phyloP scores from a whole-genome alignment of 2,888 invertebrate genomes.

The Cosmia pyralina region DNA sequence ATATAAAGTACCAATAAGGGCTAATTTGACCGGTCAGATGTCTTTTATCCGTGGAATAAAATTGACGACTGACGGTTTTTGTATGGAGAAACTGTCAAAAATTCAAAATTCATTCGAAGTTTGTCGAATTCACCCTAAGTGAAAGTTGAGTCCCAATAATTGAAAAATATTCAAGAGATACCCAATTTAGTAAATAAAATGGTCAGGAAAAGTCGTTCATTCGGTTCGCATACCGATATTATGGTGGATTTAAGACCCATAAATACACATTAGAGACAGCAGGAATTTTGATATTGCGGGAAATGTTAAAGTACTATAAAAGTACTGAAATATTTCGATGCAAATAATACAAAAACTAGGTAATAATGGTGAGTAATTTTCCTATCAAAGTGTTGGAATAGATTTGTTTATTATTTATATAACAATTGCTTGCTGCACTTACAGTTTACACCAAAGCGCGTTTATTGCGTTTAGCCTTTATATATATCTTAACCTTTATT shows the following conservation, averaged over 20 bases:
- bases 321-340: neutral
- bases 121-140: too few relatives aligned
- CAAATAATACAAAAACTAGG: neutral
- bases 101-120: too few relatives aligned
- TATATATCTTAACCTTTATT: neutral
- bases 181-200: slow-evolving; percentile 41
- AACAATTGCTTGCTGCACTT: too few relatives aligned
- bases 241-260: slow-evolving; percentile 37
- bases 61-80: too few relatives aligned
- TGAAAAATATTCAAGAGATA: slow-evolving; percentile 24
- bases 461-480: too few relatives aligned
- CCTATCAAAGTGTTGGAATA: neutral
- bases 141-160: slow-evolving; percentile 28
- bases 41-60: too few relatives aligned
- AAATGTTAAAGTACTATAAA: slow-evolving; percentile 6
- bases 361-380: neutral
- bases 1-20: neutral
- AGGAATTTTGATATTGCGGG: slow-evolving; percentile 23
- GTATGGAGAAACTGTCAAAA: too few relatives aligned
- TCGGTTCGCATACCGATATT: slow-evolving; percentile 28
- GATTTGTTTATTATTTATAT: too few relatives aligned
- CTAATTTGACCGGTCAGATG: too few relatives aligned
- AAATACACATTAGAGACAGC: slow-evolving; percentile 33
- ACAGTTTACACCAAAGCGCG: too few relatives aligned
- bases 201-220: slow-evolving; percentile 25